A percentile compares a stretch with the other conserved stretches of the same genome.
phyloP scores from a whole-genome alignment of 2,888 invertebrate genomes.

The Pocota personata region DNA sequence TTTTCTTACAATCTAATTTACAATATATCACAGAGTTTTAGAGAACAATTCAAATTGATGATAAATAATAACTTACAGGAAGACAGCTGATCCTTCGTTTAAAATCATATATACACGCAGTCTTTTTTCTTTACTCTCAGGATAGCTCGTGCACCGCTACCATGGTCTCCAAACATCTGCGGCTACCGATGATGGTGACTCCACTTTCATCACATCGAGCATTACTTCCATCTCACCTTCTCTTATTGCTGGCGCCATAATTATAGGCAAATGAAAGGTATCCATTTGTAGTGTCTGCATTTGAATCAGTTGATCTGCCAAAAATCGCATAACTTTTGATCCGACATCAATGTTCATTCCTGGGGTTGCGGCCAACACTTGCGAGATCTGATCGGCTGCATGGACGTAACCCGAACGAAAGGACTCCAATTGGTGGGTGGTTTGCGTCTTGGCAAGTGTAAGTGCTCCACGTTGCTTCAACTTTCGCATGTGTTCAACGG shows the following conservation, averaged over 20 bases:
- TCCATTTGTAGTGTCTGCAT: conserved; percentile 72
- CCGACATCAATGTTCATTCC: conserved; percentile 92
- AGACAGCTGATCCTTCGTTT: conserved; percentile 36
- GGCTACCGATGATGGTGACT: conserved; percentile 32
- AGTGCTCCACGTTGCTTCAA: conserved; percentile 89
- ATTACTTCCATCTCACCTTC: conserved; percentile 22
- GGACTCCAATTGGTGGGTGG: conserved; percentile 89
- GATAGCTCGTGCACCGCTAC: not conserved
- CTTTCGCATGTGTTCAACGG: conserved; percentile 93
- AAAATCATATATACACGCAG: conserved; percentile 21
- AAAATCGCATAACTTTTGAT: conserved; percentile 94
- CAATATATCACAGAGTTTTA: conserved; percentile 63
- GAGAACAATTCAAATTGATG: conserved; percentile 52
- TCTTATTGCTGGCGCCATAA: conserved; percentile 19
- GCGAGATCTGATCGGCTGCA: conserved; percentile 94
- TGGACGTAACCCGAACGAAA: conserved; percentile 95
- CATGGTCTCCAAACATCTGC: conserved; percentile 63
- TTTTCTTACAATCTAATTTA: conserved; percentile 37
- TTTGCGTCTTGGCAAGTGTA: conserved; percentile 84
- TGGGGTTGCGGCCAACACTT: conserved; percentile 91
- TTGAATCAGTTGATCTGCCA: conserved; percentile 91
- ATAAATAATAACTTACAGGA: conserved; percentile 38
- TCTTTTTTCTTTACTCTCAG: conserved; percentile 38
- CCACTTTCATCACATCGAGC: conserved; percentile 51
- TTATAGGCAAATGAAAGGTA: conserved; percentile 30